phyloP scores from a whole-genome alignment of 2,888 invertebrate genomes.

The Choreutis nemorana region DNA sequence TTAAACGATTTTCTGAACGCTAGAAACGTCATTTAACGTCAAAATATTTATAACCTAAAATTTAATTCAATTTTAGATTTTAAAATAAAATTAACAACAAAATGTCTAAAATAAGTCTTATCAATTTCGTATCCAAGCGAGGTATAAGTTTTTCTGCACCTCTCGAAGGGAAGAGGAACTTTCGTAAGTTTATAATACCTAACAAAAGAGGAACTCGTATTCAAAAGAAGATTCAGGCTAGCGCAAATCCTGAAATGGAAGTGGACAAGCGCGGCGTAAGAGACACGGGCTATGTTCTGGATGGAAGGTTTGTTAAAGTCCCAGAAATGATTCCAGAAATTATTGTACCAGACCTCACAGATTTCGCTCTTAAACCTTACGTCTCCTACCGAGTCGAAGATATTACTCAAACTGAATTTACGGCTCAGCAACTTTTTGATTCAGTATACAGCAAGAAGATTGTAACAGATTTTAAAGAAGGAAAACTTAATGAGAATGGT shows the following conservation, averaged over 20 bases:
- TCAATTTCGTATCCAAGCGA: constrained; percentile 38
- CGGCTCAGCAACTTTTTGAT: constrained; percentile 82
- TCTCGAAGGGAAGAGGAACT: constrained; percentile 78
- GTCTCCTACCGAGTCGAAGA: constrained; percentile 87
- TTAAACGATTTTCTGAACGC: too few species aligned
- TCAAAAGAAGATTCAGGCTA: constrained; percentile 69
- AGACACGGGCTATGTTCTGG: constrained; percentile 65
- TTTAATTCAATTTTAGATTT: too few species aligned
- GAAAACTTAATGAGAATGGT: constrained; percentile 74
- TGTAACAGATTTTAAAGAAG: constrained; percentile 73
- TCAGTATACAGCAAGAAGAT: constrained; percentile 84
- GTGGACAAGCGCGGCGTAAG: constrained; percentile 77
- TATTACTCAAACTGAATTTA: constrained; percentile 82
- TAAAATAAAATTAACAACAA: constrained; percentile 9
- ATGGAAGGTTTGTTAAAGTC: constrained; percentile 68
- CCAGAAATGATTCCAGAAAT: constrained; percentile 93
- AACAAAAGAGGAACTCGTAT: constrained; percentile 78
- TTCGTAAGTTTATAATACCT: constrained; percentile 77
- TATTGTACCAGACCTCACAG: constrained; percentile 88
- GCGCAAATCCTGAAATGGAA: constrained; percentile 70
- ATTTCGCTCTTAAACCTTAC: constrained; percentile 89
- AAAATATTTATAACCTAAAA: too few species aligned
- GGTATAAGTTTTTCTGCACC: constrained; percentile 40
- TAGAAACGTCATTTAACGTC: too few species aligned
- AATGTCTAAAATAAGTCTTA: constrained; percentile 43